These are phyloP conservation scores for Hydra vulgaris DNA, from an alignment of 30 jellyfish, hydroid and myxozoan genomes.

Conservation along the genomic window DNA sequence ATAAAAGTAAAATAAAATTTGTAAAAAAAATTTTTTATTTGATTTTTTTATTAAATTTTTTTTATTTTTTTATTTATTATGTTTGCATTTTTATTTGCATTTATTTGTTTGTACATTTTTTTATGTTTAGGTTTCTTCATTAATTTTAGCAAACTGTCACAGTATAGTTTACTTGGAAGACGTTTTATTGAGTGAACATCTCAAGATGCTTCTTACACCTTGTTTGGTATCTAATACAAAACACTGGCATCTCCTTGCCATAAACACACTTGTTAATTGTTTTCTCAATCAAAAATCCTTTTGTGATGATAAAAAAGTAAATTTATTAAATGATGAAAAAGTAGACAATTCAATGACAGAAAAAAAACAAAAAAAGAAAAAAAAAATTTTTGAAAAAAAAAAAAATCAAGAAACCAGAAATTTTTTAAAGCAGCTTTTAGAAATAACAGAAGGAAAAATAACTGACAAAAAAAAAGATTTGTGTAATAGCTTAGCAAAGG, in stretches of 20 bases:
- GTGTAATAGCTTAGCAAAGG: background rate
- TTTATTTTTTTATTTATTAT: too few relatives aligned
- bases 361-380: background rate
- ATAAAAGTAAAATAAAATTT: too few relatives aligned
- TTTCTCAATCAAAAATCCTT: slow-evolving; percentile 8
- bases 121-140: slow-evolving; percentile 7
- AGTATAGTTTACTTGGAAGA: slow-evolving; percentile 14
- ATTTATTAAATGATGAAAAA: background rate
- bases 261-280: slow-evolving; percentile 10
- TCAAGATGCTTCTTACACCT: slow-evolving; percentile 10
- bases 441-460: background rate
- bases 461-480: background rate
- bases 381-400: background rate
- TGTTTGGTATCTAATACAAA: background rate
- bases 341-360: background rate
- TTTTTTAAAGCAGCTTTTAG: background rate
- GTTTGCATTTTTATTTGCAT: too few relatives aligned
- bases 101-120: too few relatives aligned
- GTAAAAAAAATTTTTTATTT: too few relatives aligned
- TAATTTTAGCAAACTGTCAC: background rate
- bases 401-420: background rate
- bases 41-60: too few relatives aligned
- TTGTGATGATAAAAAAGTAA: background rate
- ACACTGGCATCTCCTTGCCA: slow-evolving; percentile 16
- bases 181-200: background rate